These are phyloP conservation scores for Tricholauxania praeusta DNA, from an alignment of 2,888 invertebrate genomes.

Conservation along the genomic window DNA sequence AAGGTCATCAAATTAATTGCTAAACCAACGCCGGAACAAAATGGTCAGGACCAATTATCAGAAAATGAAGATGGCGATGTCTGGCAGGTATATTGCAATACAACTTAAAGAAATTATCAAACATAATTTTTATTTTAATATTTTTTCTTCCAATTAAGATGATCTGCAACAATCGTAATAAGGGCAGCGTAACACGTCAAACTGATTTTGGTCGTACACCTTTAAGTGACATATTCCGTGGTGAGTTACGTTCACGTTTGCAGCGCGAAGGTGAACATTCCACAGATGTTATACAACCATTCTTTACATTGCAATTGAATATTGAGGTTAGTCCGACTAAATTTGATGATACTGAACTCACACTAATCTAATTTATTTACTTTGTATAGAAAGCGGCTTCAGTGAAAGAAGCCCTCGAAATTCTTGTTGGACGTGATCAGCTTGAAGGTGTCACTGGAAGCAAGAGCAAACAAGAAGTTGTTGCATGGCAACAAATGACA, in stretches of 20 bases:
- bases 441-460: constrained; percentile 88
- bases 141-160: constrained; percentile 51
- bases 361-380: not conserved
- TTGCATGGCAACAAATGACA: constrained; percentile 91
- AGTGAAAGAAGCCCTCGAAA: constrained; percentile 89
- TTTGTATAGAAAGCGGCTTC: constrained; percentile 81
- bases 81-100: constrained; percentile 63
- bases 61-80: constrained; percentile 66
- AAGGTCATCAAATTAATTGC: constrained; percentile 74
- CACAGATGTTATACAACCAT: constrained; percentile 94
- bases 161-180: constrained; percentile 84
- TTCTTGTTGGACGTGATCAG: constrained; percentile 85
- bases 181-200: constrained; percentile 88
- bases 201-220: constrained; percentile 87
- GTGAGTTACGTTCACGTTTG: constrained; percentile 87
- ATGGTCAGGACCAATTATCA: constrained; percentile 64
- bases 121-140: not conserved
- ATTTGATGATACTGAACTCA: not conserved
- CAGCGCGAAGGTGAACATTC: constrained; percentile 76
- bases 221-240: constrained; percentile 92
- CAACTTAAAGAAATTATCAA: constrained; percentile 21
- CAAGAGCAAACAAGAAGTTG: constrained; percentile 83
- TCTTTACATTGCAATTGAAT: constrained; percentile 94
- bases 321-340: constrained; percentile 78
- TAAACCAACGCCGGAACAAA: constrained; percentile 70